phyloP scores from a whole-genome alignment of 2,888 invertebrate species.

The Xestia rhomboidea region DNA sequence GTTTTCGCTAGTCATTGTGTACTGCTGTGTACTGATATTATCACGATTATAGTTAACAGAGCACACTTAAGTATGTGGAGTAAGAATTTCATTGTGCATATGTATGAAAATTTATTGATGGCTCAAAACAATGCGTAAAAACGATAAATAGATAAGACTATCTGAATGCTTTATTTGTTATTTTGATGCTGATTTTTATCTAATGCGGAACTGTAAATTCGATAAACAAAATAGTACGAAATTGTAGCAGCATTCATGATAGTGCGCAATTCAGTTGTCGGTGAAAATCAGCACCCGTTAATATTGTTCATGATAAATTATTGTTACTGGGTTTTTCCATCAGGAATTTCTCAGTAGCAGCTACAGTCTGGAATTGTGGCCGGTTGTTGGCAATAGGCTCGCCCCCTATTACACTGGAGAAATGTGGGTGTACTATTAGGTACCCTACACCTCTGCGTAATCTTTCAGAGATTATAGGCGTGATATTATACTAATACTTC shows the following conservation, averaged over 20 bases:
- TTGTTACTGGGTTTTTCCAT: too few relatives aligned
- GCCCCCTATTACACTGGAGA: too few relatives aligned
- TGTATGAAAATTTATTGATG: neutral
- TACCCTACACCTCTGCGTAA: too few relatives aligned
- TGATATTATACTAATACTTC: too few relatives aligned
- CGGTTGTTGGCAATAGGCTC: too few relatives aligned
- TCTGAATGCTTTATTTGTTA: slow-evolving; percentile 8
- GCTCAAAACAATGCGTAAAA: slow-evolving; percentile 1
- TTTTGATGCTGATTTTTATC: slow-evolving; percentile 29
- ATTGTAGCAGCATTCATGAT: neutral
- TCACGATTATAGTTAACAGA: neutral
- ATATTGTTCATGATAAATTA: neutral
- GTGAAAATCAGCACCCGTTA: too few relatives aligned
- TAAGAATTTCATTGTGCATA: neutral
- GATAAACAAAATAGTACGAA: slow-evolving; percentile 10
- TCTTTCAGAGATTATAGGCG: too few relatives aligned
- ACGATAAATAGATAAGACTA: slow-evolving; percentile 10
- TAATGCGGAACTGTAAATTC: slow-evolving; percentile 17
- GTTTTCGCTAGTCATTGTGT: neutral
- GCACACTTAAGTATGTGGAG: too few relatives aligned
- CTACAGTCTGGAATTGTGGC: too few relatives aligned
- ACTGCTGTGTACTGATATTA: too few relatives aligned
- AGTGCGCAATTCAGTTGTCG: neutral
- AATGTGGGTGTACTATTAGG: too few relatives aligned
- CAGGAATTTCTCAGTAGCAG: too few relatives aligned